phyloP scores from a whole-genome alignment of 2,797 vertebrate species.

The Vespertilio murinus region DNA sequence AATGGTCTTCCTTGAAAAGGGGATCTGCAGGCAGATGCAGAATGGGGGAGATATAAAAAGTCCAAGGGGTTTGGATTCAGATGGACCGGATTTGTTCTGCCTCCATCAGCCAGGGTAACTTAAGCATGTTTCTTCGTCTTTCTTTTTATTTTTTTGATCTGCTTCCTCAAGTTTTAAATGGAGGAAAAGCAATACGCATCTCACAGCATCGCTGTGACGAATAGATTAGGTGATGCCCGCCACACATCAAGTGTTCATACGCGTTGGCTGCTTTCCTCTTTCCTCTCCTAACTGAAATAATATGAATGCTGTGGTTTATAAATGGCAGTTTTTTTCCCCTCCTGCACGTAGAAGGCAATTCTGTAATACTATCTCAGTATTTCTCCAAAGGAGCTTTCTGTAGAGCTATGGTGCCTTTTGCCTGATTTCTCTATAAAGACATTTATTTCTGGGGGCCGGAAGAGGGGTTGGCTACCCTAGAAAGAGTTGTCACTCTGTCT shows the following conservation, averaged over 20 bases:
- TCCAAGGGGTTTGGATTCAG: background rate
- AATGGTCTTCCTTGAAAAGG: background rate
- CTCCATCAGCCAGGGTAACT: background rate
- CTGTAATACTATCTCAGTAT: background rate
- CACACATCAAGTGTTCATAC: background rate
- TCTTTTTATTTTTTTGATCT: background rate
- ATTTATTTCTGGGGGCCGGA: background rate
- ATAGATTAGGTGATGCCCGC: background rate
- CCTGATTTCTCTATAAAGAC: background rate
- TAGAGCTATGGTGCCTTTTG: background rate
- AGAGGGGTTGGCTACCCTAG: background rate
- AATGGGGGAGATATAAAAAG: background rate
- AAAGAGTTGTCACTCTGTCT: background rate
- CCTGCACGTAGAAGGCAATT: background rate
- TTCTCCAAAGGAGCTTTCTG: background rate
- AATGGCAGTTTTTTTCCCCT: background rate
- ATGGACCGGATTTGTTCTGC: background rate
- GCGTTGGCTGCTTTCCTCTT: background rate
- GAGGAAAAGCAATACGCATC: background rate
- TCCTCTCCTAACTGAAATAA: background rate
- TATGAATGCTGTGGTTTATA: background rate
- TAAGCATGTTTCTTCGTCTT: background rate
- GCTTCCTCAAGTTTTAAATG: background rate
- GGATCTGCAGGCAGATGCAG: background rate
- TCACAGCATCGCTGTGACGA: background rate